A percentile compares a stretch with the other conserved stretches of the same genome.
These are phyloP conservation scores for Calidris pugnax DNA, from an alignment of 2,113 vertebrate genomes.

Conservation along the genomic window DNA sequence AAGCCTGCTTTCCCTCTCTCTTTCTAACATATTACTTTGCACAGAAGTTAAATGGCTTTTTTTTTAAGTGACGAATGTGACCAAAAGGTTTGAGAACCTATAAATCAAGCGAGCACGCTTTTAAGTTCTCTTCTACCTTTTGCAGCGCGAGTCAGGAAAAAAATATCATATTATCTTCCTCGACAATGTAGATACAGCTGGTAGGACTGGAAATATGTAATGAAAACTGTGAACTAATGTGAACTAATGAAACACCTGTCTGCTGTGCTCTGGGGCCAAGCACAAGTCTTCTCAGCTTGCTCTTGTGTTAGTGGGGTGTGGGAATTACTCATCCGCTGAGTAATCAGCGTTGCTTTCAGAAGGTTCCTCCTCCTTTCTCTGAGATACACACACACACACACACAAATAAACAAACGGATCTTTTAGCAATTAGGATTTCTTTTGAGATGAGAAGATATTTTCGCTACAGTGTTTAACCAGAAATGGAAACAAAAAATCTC, in stretches of 20 bases:
- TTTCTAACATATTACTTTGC: background rate
- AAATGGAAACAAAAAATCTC: background rate
- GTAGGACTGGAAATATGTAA: background rate
- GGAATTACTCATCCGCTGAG: background rate
- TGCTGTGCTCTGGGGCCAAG: background rate
- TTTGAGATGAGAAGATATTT: background rate
- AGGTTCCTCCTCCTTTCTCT: background rate
- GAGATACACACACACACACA: background rate
- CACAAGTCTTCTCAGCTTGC: constrained; percentile 17
- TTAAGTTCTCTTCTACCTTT: constrained; percentile 1
- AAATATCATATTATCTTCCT: background rate
- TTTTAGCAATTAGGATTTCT: background rate
- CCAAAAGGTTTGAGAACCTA: constrained; percentile 32
- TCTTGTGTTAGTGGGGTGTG: background rate
- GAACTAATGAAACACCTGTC: background rate
- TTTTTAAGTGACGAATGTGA: background rate
- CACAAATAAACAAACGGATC: background rate
- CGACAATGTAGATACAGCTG: background rate
- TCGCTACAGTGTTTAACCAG: background rate
- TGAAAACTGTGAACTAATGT: background rate
- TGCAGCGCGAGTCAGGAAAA: background rate
- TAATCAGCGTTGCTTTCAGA: background rate
- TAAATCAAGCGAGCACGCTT: constrained; percentile 36
- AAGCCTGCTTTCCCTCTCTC: background rate
- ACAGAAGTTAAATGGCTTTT: background rate